Base-by-base conservation (phyloP, 1,140 invertebrate species). In the Neotoxoptera formosana region DNA sequence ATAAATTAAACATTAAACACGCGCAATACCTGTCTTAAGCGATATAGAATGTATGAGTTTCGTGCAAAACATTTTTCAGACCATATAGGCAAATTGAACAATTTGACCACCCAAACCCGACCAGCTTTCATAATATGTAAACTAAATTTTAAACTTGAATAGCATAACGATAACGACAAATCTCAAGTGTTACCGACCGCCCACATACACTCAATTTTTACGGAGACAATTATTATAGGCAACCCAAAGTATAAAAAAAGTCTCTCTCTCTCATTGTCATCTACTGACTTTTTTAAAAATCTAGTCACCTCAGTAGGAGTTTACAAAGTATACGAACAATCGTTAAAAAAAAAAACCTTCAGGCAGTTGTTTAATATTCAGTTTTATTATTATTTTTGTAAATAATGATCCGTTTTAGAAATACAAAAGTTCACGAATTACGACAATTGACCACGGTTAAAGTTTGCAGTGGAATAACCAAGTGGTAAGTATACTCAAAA, bases 341-440 rank as follows among this genome's bases (percentile, higher is more conserved):
- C 41, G 14, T 87, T 87, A n/a, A 6, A n/a, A 14, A 87, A 87
- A 23, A 14, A 87, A 87, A 23, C 30, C 84, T 87, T 20, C 3
- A 45, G 84, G 84, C 84, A 45, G 36, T 47, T 45, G 45, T 48
- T 45, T 87, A 87, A 48, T 87, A 48, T 87, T 87, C 9, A 87
- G 45, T 47, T 87, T 87, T 87, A 47, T 45, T 84, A 84, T 84
- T 84, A 87, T 45, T 87, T 48, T 87, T 47, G 30, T 87, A 30
- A 45, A 87, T 47, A 87, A 87, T 87, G 84, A 48, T 87, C 30
- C 45, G 20, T 87, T 47, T 47, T 36, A 47, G 21, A 41, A 84
- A 84, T 41, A 84, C 25, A 48, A 87, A 87, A 87, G 84, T 87
- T 87, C 41, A 47, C 30, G 1, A 87, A 87, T 47, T 87, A 47